Evolutionary conservation across 2,113 vertebrate genomes (phyloP).

Genomic region (Ciconia stormi): DNA sequence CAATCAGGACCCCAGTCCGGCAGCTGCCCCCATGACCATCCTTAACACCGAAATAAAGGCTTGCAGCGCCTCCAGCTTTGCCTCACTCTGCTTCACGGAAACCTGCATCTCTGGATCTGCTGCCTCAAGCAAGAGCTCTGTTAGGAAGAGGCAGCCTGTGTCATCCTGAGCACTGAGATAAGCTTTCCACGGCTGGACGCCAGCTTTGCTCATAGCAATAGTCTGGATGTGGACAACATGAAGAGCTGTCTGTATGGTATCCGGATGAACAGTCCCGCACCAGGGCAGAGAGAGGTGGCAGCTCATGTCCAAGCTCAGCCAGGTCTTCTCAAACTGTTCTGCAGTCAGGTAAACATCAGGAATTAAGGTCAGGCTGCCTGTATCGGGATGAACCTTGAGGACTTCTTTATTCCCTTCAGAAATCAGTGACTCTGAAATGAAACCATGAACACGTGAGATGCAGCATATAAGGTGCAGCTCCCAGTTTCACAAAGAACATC

Average conservation of each 20-base stretch:
- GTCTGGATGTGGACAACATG: slow-evolving; percentile 90
- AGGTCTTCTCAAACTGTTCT: slow-evolving; percentile 81
- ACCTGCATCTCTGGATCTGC: slow-evolving; percentile 66
- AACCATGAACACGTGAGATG: neutral
- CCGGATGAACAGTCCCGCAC: slow-evolving; percentile 65
- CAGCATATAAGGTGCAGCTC: neutral
- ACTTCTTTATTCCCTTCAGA: slow-evolving; percentile 53
- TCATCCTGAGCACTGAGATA: slow-evolving; percentile 86
- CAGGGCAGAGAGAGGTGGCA: slow-evolving; percentile 69
- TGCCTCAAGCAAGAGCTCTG: slow-evolving; percentile 77
- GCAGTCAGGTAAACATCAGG: slow-evolving; percentile 71
- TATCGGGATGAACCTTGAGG: slow-evolving; percentile 22
- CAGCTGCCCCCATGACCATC: slow-evolving; percentile 73
- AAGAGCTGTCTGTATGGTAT: slow-evolving; percentile 85
- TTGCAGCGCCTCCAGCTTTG: slow-evolving; percentile 64
- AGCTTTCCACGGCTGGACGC: slow-evolving; percentile 86
- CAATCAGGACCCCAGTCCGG: slow-evolving; percentile 58
- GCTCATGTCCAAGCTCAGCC: slow-evolving; percentile 71
- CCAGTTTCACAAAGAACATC: neutral
- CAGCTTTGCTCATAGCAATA: slow-evolving; percentile 85
- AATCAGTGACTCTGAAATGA: slow-evolving; percentile 64
- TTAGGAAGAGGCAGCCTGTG: slow-evolving; percentile 80
- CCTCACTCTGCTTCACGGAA: slow-evolving; percentile 81
- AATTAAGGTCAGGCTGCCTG: slow-evolving; percentile 64
- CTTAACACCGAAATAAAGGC: slow-evolving; percentile 77